Conservation (phyloP, 1,140 invertebrate species). For the Cydia fagiglandana region DNA sequence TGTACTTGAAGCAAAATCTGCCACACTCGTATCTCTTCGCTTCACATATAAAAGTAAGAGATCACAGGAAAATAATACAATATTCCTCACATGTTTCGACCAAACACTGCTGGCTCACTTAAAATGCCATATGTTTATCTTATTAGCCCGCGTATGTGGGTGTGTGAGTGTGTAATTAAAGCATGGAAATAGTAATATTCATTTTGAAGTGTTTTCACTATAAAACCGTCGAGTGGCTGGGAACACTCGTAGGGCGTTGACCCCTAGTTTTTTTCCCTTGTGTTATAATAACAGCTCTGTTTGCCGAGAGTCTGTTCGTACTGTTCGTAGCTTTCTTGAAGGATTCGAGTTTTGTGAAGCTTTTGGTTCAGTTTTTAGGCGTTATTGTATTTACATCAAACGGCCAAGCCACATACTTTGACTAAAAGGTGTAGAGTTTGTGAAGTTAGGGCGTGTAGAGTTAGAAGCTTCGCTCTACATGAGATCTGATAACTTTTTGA, state of each 20-base stretch:
- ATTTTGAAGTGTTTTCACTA: slow-evolving; percentile 74
- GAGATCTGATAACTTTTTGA: too few relatives aligned
- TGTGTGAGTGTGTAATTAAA: slow-evolving; percentile 72
- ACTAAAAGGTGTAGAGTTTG: too few relatives aligned
- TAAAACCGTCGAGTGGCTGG: slow-evolving; percentile 73
- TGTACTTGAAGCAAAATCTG: slow-evolving; percentile 15
- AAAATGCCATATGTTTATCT: slow-evolving; percentile 68
- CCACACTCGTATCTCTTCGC: background rate
- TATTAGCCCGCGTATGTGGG: slow-evolving; percentile 48
- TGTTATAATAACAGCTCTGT: slow-evolving; percentile 59
- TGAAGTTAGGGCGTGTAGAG: too few relatives aligned
- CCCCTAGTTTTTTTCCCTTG: slow-evolving; percentile 54
- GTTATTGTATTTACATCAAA: too few relatives aligned
- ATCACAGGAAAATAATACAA: slow-evolving; percentile 52
- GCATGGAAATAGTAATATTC: slow-evolving; percentile 63
- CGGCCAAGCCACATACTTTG: too few relatives aligned
- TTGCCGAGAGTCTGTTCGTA: too few relatives aligned
- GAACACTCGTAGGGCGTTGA: slow-evolving; percentile 66
- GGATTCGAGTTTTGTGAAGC: background rate
- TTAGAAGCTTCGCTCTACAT: too few relatives aligned
- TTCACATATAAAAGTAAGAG: background rate
- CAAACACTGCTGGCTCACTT: slow-evolving; percentile 50
- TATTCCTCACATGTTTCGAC: slow-evolving; percentile 41
- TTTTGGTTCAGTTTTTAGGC: background rate
- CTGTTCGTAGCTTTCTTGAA: slow-evolving; percentile 37